phyloP scores from a whole-genome alignment of 30 jellyfish, hydroid and myxozoan genomes.

The Aurelia aurita region DNA sequence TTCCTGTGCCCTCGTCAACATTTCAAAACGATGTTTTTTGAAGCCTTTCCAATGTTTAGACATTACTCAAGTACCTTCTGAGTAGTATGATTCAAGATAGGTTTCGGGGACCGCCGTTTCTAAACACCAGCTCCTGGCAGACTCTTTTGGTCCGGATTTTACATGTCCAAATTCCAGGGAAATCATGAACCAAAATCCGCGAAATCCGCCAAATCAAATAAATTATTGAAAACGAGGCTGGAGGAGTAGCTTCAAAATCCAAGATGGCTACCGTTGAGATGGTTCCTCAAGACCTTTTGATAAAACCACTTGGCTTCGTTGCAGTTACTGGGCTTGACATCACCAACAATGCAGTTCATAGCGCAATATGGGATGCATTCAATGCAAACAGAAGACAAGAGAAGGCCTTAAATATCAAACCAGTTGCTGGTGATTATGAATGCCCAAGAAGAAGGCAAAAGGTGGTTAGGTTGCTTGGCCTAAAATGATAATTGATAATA shows the following conservation, averaged over 20 bases:
- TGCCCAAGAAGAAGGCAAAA: conserved; percentile 89
- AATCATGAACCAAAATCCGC: no score
- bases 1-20: no score
- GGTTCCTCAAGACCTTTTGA: conserved; percentile 80
- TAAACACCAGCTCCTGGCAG: not conserved
- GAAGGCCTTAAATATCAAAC: conserved; percentile 81
- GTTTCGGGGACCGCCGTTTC: no score
- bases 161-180: not conserved
- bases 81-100: no score
- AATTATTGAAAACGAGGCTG: conserved; percentile 13
- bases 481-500: not conserved
- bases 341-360: conserved; percentile 87
- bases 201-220: no score
- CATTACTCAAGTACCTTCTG: no score
- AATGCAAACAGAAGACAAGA: conserved; percentile 88
- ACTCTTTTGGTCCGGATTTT: not conserved
- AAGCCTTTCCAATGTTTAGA: no score
- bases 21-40: no score
- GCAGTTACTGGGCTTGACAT: conserved; percentile 92
- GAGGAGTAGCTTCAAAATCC: not conserved
- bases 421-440: conserved; percentile 88
- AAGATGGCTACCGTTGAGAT: conserved; percentile 76
- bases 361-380: conserved; percentile 97
- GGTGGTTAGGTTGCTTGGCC: conserved; percentile 5
- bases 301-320: conserved; percentile 89